Base-by-base conservation (phyloP, 2,113 vertebrate genomes). In the Anseranas semipalmata region DNA sequence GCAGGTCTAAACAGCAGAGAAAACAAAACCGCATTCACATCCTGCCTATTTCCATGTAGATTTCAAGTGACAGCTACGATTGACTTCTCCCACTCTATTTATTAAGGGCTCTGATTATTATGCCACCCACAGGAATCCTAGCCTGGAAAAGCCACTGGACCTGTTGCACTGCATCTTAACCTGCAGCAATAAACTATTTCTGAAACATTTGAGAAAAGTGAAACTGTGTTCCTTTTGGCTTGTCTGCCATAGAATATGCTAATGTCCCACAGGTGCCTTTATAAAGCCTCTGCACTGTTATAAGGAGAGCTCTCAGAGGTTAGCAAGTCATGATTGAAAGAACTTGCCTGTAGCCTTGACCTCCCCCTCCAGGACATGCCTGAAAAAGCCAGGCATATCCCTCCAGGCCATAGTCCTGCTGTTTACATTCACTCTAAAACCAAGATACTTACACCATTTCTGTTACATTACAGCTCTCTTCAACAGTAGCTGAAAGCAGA, bases 1-100 rank as follows among this genome's bases (percentile, higher is more conserved):
- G 99, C 83, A 99, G 97, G 96, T 99, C 99, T 98, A 48, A 70
- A 89, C 80, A 74, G 37, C 91, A 95, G 46, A 39, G 71, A 90
- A 56, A 52, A 91, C 13, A 71, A 78, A 80, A 55, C 10, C 53
- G 72, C 41, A 21, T 7, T 87, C 60, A 92, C 48, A 63, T 18
- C 30, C 65, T 35, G 14, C 27, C 59, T 72, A 19, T 37, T 63
- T 52, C 74, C 74, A n/a, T 6, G 2, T 3, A 68, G 20, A 56
- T 65, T 67, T 85, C 91, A 74, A 32, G 20, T 15, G 35, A 80
- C 50, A 77, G 43, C 33, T 67, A 27, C 2, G 12, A 70, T 16
- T 48, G 48, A 74, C 43, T 77, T 52, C 50, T 87, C 65, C 21
- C n/a, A n/a, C n/a, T n/a, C n/a, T n/a, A n/a, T n/a, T n/a, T n/a